phyloP scores from a whole-genome alignment of 2,113 vertebrate species.

The Pangasianodon hypophthalmus region DNA sequence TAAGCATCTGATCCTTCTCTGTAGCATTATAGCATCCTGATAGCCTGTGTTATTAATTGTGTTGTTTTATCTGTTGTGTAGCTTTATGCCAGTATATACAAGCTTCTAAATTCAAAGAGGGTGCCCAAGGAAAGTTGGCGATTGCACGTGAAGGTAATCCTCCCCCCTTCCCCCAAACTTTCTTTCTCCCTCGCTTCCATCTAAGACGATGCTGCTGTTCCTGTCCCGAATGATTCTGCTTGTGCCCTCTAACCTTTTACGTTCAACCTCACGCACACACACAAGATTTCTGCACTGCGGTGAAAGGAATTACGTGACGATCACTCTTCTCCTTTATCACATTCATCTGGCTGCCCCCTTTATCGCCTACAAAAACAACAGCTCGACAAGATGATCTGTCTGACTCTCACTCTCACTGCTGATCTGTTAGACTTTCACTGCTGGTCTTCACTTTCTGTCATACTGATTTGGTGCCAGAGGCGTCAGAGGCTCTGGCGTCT shows the following conservation, averaged over 20 bases:
- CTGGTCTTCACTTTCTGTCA: conserved; percentile 24
- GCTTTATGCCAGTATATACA: conserved; percentile 99
- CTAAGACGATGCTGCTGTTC: conserved; percentile 58
- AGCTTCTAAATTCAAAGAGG: conserved; percentile 97
- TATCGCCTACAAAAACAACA: conserved; percentile 59
- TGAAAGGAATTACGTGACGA: conserved; percentile 62
- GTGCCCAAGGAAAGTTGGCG: conserved; percentile 89
- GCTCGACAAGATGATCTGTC: conserved; percentile 67
- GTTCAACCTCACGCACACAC: conserved; percentile 63
- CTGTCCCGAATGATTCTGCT: conserved; percentile 68
- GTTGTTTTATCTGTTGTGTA: conserved; percentile 75
- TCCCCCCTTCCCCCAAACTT: conserved; percentile 72
- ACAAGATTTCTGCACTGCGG: conserved; percentile 61
- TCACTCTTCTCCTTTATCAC: conserved; percentile 45
- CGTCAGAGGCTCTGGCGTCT: conserved; percentile 60
- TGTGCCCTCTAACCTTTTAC: conserved; percentile 72
- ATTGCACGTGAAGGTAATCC: conserved; percentile 93
- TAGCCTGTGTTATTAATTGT: conserved; percentile 44
- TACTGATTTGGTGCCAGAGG: conserved; percentile 49
- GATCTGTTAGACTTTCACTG: conserved; percentile 55
- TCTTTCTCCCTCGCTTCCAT: conserved; percentile 62
- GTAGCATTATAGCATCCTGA: neutral
- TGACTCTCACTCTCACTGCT: conserved; percentile 73
- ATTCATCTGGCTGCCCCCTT: conserved; percentile 35
- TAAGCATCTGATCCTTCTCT: neutral